Evolutionary conservation across 2,113 vertebrate genomes (phyloP).

Genomic region (Pterophyllum scalare): DNA sequence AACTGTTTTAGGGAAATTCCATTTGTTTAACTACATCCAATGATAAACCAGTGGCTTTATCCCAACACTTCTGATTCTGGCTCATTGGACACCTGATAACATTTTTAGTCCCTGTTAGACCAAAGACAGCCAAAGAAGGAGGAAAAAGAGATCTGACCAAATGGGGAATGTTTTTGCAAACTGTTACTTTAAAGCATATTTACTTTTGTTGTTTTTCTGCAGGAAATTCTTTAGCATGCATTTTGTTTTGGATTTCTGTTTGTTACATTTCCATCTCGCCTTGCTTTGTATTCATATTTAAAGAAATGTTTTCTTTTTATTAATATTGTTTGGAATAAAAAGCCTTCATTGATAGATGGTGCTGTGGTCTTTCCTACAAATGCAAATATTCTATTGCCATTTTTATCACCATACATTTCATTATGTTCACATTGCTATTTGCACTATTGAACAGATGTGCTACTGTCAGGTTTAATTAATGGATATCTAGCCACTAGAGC

Average conservation of each 20-base stretch:
- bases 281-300: constrained; percentile 64
- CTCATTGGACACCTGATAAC: neutral
- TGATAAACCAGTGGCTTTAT: neutral
- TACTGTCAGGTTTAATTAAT: neutral
- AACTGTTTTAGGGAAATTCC: neutral
- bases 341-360: constrained; percentile 7
- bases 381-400: neutral
- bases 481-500: neutral
- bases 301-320: constrained; percentile 37
- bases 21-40: neutral
- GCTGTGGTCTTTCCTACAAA: constrained; percentile 10
- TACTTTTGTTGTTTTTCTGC: constrained; percentile 22
- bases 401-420: neutral
- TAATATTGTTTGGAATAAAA: constrained; percentile 72
- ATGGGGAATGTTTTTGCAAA: constrained; percentile 27
- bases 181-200: constrained; percentile 73
- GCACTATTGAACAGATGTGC: neutral
- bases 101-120: neutral
- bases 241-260: constrained; percentile 47
- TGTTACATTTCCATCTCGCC: constrained; percentile 72
- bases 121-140: neutral
- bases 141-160: constrained; percentile 3
- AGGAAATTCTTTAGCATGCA: neutral
- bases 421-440: neutral
- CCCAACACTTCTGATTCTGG: neutral